These are phyloP conservation scores for Toxostoma redivivum DNA, from an alignment of 2,113 vertebrate genomes.

Conservation along the genomic window DNA sequence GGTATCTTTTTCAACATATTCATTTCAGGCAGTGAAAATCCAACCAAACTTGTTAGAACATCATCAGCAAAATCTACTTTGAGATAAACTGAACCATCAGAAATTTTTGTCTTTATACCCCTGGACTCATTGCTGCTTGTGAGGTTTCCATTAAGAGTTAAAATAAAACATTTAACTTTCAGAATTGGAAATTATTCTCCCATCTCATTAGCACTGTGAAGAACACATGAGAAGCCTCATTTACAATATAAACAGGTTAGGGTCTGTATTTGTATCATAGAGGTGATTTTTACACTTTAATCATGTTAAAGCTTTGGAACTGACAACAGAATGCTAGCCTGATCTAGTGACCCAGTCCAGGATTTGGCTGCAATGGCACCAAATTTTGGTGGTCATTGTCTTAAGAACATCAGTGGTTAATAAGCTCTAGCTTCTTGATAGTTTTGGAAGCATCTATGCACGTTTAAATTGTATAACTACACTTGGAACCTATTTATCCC, in stretches of 20 bases:
- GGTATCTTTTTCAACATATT: constrained; percentile 75
- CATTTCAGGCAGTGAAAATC: constrained; percentile 83
- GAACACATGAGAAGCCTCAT: neutral
- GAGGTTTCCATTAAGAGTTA: constrained; percentile 86
- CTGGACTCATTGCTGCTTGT: constrained; percentile 74
- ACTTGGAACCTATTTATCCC: neutral
- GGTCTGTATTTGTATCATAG: neutral
- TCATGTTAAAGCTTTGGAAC: neutral
- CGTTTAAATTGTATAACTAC: neutral
- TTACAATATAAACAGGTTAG: neutral
- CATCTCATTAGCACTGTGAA: neutral
- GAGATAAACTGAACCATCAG: constrained; percentile 85
- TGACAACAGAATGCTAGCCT: neutral
- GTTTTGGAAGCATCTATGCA: neutral
- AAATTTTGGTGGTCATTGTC: neutral
- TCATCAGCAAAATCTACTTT: constrained; percentile 82
- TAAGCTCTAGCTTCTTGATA: neutral
- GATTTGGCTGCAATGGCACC: neutral
- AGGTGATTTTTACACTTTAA: neutral
- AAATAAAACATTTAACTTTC: constrained; percentile 87
- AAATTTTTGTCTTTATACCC: constrained; percentile 81
- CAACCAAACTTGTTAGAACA: constrained; percentile 81
- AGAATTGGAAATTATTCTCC: constrained; percentile 45
- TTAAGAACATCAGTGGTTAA: neutral
- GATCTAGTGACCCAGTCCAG: neutral